A percentile compares a stretch with the other conserved stretches of the same genome.
Evolutionary conservation across 2,797 vertebrate species (phyloP).

Genomic region (Anguilla pacifica): DNA sequence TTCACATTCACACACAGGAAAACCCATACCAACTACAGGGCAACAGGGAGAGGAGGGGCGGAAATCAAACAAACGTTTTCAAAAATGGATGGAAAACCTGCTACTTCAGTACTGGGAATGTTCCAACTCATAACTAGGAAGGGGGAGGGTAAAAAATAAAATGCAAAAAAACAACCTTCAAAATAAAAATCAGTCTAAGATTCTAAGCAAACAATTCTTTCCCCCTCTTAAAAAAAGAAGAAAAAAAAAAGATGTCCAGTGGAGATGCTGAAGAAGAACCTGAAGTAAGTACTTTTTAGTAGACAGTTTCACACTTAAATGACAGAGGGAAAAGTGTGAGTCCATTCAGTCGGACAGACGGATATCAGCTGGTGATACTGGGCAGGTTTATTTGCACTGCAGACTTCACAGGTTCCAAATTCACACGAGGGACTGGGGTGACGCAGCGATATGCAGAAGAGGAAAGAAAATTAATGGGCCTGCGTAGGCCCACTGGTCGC

Average conservation of each 20-base stretch:
- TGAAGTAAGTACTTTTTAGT: conserved; percentile 64
- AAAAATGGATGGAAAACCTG: conserved; percentile 53
- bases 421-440: neutral
- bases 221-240: conserved; percentile 19
- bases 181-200: conserved; percentile 34
- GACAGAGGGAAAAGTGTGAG: conserved; percentile 48
- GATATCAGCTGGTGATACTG: conserved; percentile 4
- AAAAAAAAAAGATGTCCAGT: conserved; percentile 31
- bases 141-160: conserved; percentile 32
- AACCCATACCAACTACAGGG: conserved; percentile 27
- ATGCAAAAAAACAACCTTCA: conserved; percentile 49
- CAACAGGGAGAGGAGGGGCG: conserved; percentile 29
- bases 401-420: neutral
- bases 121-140: conserved; percentile 46
- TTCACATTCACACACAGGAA: conserved; percentile 26
- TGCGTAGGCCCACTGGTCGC: conserved; percentile 52
- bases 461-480: conserved; percentile 37
- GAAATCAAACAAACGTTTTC: conserved; percentile 55
- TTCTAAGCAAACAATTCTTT: conserved; percentile 32
- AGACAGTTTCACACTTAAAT: conserved; percentile 49
- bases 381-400: conserved; percentile 19
- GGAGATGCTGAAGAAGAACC: conserved; percentile 55
- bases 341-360: conserved; percentile 32
- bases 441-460: conserved; percentile 42
- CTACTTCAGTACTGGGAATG: conserved; percentile 70